Evolutionary conservation across 2,888 invertebrate genomes (phyloP), one percentile per base, ranked within the genome.

Genomic region (Chalcis sispes): DNA sequence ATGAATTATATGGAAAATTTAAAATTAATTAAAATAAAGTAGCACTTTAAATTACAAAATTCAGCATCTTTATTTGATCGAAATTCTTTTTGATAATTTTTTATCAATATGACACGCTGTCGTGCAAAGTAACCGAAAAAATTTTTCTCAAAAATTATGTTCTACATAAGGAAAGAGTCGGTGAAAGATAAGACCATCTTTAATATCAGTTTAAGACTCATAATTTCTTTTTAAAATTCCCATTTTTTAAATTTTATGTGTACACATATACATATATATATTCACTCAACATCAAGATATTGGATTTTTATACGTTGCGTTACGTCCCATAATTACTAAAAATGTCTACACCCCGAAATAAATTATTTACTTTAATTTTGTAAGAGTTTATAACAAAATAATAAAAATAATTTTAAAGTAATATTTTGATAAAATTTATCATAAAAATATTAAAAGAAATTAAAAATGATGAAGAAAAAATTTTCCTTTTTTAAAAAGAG

Each of bases 191-290:
- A 54, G 29, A 18, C 13, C 18, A 4, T 29, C n/a, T 40, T 54
- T 42, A 71, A 62, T n/a, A 54, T 40, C 46, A 56, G 25, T 72
- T 72, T 72, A 54, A 40, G 56, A 25, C 56, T 72, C 64, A 46
- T 65, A 72, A 54, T 62, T 65, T 58, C 56, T 48, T 46, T 58
- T 56, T 15, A 42, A 23, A 32, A 23, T 23, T 1, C 15, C 4
- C 10, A 18, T 40, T 54, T 65, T 40, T n/a, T 40, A n/a, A 66
- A n/a, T 40, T 64, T 54, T 66, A 46, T n/a, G 46, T 8, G 4
- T n/a, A 46, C n/a, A 15, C 13, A 7, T 36, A 36, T 36, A 36
- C 50, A 50, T 40, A 15, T 5, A 32, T 46, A 52, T 52, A 50
- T 15, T 15, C 40, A 58, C 23, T 32, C 36, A 15, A 18, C 20